A percentile compares a stretch with the other conserved stretches of the same genome.
Evolutionary conservation across 2,113 vertebrate genomes (phyloP).

Genomic region (Proterorhinus semilunaris): DNA sequence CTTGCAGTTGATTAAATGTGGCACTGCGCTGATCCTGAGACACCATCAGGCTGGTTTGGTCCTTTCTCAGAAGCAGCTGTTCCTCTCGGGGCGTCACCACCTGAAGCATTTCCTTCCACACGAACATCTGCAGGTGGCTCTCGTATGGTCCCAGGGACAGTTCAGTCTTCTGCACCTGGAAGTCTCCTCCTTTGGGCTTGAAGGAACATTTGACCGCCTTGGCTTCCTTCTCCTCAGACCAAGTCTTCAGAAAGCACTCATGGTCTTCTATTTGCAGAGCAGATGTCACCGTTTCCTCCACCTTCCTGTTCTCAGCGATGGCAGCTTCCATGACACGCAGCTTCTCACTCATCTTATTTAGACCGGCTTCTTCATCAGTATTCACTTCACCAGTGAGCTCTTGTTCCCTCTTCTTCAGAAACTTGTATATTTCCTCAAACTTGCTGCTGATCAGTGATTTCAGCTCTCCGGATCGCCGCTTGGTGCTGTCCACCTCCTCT

Average conservation of each 20-base stretch:
- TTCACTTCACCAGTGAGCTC: conserved; percentile 28
- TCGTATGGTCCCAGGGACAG: conserved; percentile 43
- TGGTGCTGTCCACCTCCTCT: conserved; percentile 23
- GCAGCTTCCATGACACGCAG: conserved; percentile 2
- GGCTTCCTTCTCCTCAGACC: conserved; percentile 13
- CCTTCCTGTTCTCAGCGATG: conserved; percentile 24
- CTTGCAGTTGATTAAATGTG: too few relatives aligned
- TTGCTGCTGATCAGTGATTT: conserved; percentile 21
- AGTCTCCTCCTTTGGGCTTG: conserved; percentile 4
- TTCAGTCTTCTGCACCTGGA: conserved; percentile 16
- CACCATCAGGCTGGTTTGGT: neutral
- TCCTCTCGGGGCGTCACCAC: conserved; percentile 22
- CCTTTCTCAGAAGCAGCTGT: neutral
- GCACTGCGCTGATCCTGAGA: neutral
- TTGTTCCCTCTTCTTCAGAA: conserved; percentile 37
- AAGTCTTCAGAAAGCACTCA: conserved; percentile 40
- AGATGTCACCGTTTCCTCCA: conserved; percentile 17
- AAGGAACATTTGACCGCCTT: neutral
- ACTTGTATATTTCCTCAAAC: conserved; percentile 43
- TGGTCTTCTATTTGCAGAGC: conserved; percentile 13
- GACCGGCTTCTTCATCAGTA: neutral
- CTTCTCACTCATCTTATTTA: conserved; percentile 21
- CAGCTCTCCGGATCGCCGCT: conserved; percentile 19
- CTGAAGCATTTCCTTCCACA: conserved; percentile 53
- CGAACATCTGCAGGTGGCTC: conserved; percentile 45